These are phyloP conservation scores for Idaea straminata DNA, from an alignment of 2,888 invertebrate species.

Conservation along the genomic window DNA sequence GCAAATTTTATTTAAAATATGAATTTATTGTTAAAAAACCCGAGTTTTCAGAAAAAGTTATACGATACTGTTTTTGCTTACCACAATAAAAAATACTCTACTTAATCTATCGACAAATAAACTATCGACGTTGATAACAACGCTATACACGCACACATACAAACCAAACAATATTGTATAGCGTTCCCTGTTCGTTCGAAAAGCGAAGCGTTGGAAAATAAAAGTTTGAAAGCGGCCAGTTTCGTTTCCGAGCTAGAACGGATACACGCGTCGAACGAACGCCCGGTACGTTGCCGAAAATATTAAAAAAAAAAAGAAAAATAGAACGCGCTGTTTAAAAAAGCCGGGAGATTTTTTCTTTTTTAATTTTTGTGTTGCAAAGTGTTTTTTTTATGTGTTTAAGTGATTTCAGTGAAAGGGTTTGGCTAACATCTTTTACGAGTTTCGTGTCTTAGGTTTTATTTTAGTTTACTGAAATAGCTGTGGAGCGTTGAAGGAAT, in stretches of 20 bases:
- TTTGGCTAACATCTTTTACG: conserved; percentile 31
- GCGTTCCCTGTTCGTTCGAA: conserved; percentile 40
- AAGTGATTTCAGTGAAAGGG: conserved; percentile 31
- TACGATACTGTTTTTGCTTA: too few species aligned
- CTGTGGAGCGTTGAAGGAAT: conserved; percentile 63
- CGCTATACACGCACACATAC: conserved; percentile 34
- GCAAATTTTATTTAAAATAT: too few species aligned
- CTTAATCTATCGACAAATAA: conserved; percentile 5
- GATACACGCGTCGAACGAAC: conserved; percentile 48
- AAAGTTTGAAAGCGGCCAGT: conserved; percentile 55
- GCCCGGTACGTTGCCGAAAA: conserved; percentile 54
- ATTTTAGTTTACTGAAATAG: conserved; percentile 67
- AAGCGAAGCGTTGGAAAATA: conserved; percentile 59
- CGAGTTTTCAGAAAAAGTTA: too few species aligned
- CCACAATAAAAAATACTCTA: neutral
- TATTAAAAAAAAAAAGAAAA: conserved; percentile 35
- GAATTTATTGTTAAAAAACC: too few species aligned
- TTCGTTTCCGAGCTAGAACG: conserved; percentile 50
- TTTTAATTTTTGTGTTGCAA: conserved; percentile 18
- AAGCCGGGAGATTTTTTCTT: conserved; percentile 10
- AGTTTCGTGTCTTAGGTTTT: conserved; percentile 60
- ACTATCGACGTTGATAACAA: conserved; percentile 20
- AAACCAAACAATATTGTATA: conserved; percentile 29
- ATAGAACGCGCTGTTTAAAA: conserved; percentile 25
- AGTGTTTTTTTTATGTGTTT: conserved; percentile 23